Conservation (phyloP, 2,113 vertebrate species). For the Siniperca chuatsi region DNA sequence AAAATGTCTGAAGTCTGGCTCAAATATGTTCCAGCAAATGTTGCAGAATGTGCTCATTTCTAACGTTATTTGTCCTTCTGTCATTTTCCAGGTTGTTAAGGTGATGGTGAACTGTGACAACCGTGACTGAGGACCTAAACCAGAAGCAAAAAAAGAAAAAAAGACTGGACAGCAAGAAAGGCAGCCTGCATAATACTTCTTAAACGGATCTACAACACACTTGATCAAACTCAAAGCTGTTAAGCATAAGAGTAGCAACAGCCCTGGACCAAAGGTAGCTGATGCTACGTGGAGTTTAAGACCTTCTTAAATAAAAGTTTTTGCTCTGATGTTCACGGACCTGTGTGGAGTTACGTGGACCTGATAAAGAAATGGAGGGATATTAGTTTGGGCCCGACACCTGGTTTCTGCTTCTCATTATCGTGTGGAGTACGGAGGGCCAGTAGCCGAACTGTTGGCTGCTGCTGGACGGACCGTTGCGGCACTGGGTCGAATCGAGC, state of each 20-base stretch:
- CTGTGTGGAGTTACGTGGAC: constrained; percentile 64
- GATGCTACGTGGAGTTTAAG: constrained; percentile 47
- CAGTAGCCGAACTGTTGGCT: constrained; percentile 39
- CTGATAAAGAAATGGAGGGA: constrained; percentile 60
- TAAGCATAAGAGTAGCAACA: constrained; percentile 19
- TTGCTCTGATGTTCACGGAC: constrained; percentile 5
- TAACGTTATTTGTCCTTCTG: constrained; percentile 62
- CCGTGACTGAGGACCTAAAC: constrained; percentile 51
- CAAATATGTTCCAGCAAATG: constrained; percentile 44
- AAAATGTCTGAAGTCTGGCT: constrained; percentile 40
- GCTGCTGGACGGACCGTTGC: constrained; percentile 54
- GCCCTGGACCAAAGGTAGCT: constrained; percentile 42
- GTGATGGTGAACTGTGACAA: constrained; percentile 57
- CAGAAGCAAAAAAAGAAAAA: constrained; percentile 23
- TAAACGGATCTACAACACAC: constrained; percentile 50
- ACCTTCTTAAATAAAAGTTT: constrained; percentile 27
- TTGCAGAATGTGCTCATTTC: constrained; percentile 25
- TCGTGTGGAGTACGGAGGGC: constrained; percentile 60
- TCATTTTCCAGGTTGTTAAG: constrained; percentile 70
- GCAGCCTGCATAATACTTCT: constrained; percentile 17
- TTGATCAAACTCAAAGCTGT: constrained; percentile 50
- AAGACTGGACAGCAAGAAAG: constrained; percentile 6
- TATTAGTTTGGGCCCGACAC: constrained; percentile 55
- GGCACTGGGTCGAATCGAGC: constrained; percentile 18
- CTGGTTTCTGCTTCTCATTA: constrained; percentile 65